phyloP scores from a whole-genome alignment of 2,888 invertebrate genomes.

The Drosophila basisetae region DNA sequence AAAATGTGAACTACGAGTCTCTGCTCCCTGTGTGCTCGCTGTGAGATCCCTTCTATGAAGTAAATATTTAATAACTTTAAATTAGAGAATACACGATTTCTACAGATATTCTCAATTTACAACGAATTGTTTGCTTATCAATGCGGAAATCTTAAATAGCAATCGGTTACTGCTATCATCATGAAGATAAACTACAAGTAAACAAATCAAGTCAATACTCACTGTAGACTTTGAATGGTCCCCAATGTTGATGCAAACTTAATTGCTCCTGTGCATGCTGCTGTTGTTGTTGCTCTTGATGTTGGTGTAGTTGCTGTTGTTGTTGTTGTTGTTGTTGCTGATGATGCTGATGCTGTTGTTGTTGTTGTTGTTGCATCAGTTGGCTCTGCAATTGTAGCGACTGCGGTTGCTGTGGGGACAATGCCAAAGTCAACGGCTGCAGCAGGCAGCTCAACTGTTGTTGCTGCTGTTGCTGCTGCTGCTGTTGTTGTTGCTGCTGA shows the following conservation, averaged over 20 bases:
- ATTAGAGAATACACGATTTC: neutral
- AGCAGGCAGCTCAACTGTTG: constrained; percentile 65
- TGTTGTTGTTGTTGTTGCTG: constrained; percentile 59
- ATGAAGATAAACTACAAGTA: neutral
- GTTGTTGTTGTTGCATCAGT: constrained; percentile 77
- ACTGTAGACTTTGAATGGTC: constrained; percentile 86
- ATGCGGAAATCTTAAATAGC: constrained; percentile 22
- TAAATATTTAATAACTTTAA: neutral
- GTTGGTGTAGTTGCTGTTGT: constrained; percentile 67
- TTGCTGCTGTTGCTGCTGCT: constrained; percentile 57
- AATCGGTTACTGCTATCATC: constrained; percentile 6
- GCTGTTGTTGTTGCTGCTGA: constrained; percentile 64
- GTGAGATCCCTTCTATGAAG: neutral
- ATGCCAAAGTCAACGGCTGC: constrained; percentile 80
- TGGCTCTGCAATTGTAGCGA: constrained; percentile 77
- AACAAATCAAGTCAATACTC: constrained; percentile 75
- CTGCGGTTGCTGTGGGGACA: constrained; percentile 80
- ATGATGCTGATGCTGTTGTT: constrained; percentile 69
- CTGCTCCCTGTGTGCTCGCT: neutral
- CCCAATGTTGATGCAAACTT: constrained; percentile 83
- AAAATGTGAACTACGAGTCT: neutral
- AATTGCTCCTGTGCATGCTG: constrained; percentile 80
- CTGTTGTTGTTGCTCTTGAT: constrained; percentile 70
- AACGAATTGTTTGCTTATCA: constrained; percentile 13
- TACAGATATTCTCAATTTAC: too few relatives aligned